Base-by-base conservation (phyloP, 30 jellyfish, hydroid and myxozoan species). In the Chironex yamaguchii region DNA sequence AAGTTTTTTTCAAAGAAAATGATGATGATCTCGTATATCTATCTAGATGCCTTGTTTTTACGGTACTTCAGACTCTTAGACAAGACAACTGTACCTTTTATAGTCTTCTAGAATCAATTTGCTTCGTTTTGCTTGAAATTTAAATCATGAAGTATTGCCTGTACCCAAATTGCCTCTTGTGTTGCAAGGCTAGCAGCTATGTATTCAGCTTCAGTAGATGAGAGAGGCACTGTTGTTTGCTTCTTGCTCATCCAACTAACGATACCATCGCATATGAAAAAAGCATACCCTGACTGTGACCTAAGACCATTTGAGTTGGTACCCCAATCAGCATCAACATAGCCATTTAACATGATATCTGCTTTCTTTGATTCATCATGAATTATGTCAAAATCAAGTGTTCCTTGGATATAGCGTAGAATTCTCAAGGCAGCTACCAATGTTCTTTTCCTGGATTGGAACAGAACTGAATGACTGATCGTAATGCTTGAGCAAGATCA, bases 301-400 rank as follows among this genome's bases (percentile, higher is more conserved):
- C 31, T 65, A 17, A 52, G 79, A 25, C 79, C 79, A 65, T 65
- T 65, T 11, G 24, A 20, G 22, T 12, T 62, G 31, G 62, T 26
- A 4, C 79, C 79, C 79, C 79, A 65, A 26, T 65, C 79, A 25
- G 79, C 79, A 65, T 65, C 79, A 27, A 65, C 79, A 26, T 3
- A 65, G 27, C 79, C 79, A 65, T 62, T 65, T 13, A 65, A 62
- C 66, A 25, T 11, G 22, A 65, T 4, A 3, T 65, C 79, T 4
- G 66, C 22, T 65, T 65, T 62, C 22, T 22, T 65, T 65, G 79
- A 17, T 65, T 24, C 65, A 24, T 65, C 67, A 65, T 25, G 31
- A 52, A 4, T 52, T 12, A 65, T 65, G 27, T 31, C 72, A 9
- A 9, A 54, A 11, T 54, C 72, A 54, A 54, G 72, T 54, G 72